phyloP scores from a whole-genome alignment of 2,797 vertebrate genomes.

The Cryptoprocta ferox region DNA sequence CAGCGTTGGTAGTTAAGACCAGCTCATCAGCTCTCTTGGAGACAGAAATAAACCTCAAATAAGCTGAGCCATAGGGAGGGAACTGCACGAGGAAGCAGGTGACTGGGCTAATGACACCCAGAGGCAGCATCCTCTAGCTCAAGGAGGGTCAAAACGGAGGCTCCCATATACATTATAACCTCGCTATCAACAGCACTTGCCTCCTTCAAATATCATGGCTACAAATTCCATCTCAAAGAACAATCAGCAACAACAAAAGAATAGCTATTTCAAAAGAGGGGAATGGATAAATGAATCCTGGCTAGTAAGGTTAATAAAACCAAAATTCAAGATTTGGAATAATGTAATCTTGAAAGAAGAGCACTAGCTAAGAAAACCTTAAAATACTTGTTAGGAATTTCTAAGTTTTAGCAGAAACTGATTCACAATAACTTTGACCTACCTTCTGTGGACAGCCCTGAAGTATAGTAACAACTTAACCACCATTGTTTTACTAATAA shows the following conservation, averaged over 20 bases:
- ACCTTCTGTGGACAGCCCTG: neutral
- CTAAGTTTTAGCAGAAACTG: conserved; percentile 20
- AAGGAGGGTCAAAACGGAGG: neutral
- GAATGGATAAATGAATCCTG: neutral
- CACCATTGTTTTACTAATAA: neutral
- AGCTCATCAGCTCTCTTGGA: conserved; percentile 16
- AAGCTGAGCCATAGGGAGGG: neutral
- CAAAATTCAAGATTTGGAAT: conserved; percentile 20
- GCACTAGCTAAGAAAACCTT: neutral
- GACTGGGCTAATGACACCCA: neutral
- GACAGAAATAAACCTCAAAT: conserved; percentile 49
- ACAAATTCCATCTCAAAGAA: neutral
- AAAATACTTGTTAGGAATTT: neutral
- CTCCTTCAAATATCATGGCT: neutral
- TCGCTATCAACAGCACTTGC: neutral
- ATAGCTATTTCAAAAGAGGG: neutral
- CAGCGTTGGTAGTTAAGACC: neutral
- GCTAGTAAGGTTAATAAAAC: neutral
- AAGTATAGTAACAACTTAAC: neutral
- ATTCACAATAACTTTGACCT: neutral
- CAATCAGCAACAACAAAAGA: neutral
- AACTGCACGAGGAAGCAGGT: neutral
- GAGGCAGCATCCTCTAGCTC: neutral
- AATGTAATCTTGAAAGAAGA: neutral
- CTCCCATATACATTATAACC: neutral